Evolutionary conservation across 2,797 vertebrate species (phyloP), one percentile per base, ranked within the genome.

Genomic region (Myoxocephalus aenaeus): DNA sequence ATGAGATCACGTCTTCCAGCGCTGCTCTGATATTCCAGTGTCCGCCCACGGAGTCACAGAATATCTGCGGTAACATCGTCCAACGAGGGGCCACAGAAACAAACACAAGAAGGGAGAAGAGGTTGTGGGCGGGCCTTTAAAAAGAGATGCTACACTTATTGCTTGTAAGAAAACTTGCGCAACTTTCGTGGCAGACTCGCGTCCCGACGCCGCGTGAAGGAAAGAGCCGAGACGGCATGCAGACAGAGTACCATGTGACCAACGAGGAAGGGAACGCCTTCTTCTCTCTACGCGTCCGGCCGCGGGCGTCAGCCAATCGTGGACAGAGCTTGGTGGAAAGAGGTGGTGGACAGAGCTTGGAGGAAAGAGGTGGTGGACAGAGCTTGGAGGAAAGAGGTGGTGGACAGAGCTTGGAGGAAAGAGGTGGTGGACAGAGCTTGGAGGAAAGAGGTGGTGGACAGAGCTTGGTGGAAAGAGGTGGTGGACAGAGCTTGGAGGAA

Each of bases 91-190:
- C 12, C 66, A 34, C 40, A 42, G 15, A 42, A 42, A 42, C 22
- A 25, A 2, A 25, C 27, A 29, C 4, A 5, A 1, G 75, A 65
- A 61, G 75, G 44, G 69, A 62, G 54, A 32, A 66, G 50, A 77
- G 36, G 65, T 9, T 34, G 70, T 92, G 92, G 90, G 46, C 8
- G 93, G 94, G 94, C 90, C 91, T 93, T 85, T 29, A 29, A 29
- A 57, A 88, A 85, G 84, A 92, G 93, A 94, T 94, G 95, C 96
- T 96, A 97, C 97, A 97, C 97, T 96, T 97, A 97, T 96, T 96
- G 96, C 95, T 96, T 94, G 93, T 94, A 94, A 93, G 95, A 93
- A 90, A 88, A 89, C 64, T 68, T 93, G 90, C 83, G 84, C 51
- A 90, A 91, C 40, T 94, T 94, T 95, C 94, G 93, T 96, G 94